Base-by-base conservation (phyloP, 2,888 invertebrate genomes). In the Eulithis prunata region DNA sequence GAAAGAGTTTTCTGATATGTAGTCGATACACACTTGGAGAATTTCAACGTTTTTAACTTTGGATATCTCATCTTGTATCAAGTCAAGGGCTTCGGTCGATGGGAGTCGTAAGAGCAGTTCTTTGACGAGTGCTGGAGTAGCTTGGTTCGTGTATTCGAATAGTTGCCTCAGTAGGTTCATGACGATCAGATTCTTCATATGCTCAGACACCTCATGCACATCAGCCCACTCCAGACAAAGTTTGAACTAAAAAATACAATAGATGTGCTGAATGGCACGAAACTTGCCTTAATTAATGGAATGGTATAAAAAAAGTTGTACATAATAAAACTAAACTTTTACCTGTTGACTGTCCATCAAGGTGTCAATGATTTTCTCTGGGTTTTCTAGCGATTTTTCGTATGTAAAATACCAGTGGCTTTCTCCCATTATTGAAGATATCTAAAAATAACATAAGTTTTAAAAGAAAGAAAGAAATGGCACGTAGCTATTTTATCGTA, bases 201-300 rank as follows among this genome's bases (percentile, higher is more conserved):
- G 90, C 53, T 94, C 90, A 0, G 93, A 93, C 13, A 94, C 93
- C 21, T 94, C 90, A 71, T 96, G 95, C 10, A 95, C 94, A 55
- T 95, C 94, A 10, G 96, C 94, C 95, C 96, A 97, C 68, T 96
- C 94, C 55, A 96, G 88, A 72, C 96, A 95, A 1, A 96, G 78
- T 74, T 95, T 94, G 70, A 94, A 94, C 94, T 95, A 87, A 63
- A 90, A 49, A 32, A 56, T 53, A 53, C 47, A 47, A 10, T 41
- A 8, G 14, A 46, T 13, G 14, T 6, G 10, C 13, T 8, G 7
- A 21, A 4, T 49, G 21, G 14, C 11, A 21, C 21, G 21, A 21
- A 8, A 49, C 21, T 21, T 49, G 21, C 14, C 49, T 21, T 21
- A 45, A 2, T n/a, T n/a, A 45, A 3, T 2, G n/a, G 45, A 11